phyloP scores from a whole-genome alignment of 2,888 invertebrate species.

The Phasia obesa region DNA sequence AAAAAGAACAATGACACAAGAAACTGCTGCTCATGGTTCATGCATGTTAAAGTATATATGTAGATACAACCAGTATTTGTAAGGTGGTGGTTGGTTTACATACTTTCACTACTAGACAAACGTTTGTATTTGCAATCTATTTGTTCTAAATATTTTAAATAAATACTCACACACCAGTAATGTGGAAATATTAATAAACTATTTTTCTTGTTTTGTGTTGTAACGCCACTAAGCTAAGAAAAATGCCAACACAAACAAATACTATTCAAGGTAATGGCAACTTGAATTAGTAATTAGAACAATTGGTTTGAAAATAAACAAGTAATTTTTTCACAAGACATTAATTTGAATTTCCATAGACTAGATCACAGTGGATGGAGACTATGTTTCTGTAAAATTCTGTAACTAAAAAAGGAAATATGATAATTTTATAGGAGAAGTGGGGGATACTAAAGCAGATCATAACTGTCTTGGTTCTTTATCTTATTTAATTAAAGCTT shows the following conservation, averaged over 20 bases:
- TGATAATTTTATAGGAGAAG: too few species aligned
- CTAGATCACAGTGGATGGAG: background rate
- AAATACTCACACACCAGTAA: conserved; percentile 19
- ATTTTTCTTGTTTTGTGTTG: conserved; percentile 40
- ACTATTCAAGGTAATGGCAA: conserved; percentile 50
- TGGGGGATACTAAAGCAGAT: background rate
- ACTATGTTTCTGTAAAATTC: too few species aligned
- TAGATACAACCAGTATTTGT: conserved; percentile 41
- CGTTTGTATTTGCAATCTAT: conserved; percentile 15
- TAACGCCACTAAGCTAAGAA: conserved; percentile 28
- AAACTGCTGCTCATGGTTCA: background rate
- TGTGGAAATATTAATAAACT: conserved; percentile 53
- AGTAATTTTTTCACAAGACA: conserved; percentile 1
- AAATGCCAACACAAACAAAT: conserved; percentile 30
- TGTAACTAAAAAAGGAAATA: too few species aligned
- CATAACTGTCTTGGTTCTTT: background rate
- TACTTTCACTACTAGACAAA: background rate
- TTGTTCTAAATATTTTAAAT: conserved; percentile 59
- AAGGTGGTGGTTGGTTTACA: conserved; percentile 10
- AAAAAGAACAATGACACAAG: conserved; percentile 47
- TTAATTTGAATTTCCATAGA: background rate
- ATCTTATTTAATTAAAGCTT: too few species aligned
- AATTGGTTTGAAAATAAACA: conserved; percentile 6
- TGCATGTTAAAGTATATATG: background rate
- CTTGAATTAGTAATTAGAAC: conserved; percentile 32